Evolutionary conservation across 2,113 vertebrate species (phyloP).

Genomic region (Octodon degus): DNA sequence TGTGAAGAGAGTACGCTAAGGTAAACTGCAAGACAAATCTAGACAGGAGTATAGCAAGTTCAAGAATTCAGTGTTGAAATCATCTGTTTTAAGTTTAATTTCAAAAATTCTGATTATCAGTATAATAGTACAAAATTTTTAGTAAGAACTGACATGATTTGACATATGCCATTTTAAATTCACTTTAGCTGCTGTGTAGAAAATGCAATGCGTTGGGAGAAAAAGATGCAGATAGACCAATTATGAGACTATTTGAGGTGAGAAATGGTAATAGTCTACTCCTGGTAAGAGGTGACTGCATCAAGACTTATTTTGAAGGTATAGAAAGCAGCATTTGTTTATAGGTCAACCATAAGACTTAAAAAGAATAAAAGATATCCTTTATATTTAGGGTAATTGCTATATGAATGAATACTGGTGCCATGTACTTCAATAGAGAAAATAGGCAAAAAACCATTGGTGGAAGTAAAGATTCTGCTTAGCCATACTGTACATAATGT

Average conservation of each 20-base stretch:
- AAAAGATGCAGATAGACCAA: background rate
- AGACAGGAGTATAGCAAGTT: background rate
- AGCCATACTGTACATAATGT: background rate
- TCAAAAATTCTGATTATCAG: background rate
- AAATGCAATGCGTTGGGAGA: background rate
- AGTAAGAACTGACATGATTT: background rate
- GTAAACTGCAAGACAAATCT: background rate
- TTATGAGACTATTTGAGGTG: background rate
- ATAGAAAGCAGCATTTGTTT: constrained; percentile 20
- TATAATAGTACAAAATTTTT: background rate
- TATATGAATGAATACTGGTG: constrained; percentile 19
- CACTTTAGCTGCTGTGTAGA: background rate
- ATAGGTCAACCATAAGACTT: background rate
- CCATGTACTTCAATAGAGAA: constrained; percentile 8
- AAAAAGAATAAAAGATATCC: constrained; percentile 1
- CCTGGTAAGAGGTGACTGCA: background rate
- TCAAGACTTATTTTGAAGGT: constrained; percentile 39
- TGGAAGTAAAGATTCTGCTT: background rate
- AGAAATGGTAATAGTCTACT: background rate
- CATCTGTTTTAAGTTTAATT: background rate
- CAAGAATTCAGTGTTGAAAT: background rate
- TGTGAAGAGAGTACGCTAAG: background rate
- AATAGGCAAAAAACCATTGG: background rate
- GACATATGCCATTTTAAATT: background rate
- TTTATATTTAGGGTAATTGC: background rate